phyloP scores from a whole-genome alignment of 2,113 vertebrate genomes.

The Leiothrix lutea region DNA sequence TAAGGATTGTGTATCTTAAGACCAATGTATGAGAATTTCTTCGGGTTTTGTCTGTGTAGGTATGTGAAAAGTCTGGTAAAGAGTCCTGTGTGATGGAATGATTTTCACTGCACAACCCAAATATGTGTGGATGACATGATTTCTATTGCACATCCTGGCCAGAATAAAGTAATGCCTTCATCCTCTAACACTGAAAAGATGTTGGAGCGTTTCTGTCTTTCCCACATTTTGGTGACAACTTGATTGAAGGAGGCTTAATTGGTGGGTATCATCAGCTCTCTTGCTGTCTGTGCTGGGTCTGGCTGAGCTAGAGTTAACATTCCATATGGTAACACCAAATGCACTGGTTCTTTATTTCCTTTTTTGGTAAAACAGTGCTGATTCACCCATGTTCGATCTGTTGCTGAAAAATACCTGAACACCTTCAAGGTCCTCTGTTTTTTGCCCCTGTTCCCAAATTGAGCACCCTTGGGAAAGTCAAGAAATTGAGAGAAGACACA shows the following conservation, averaged over 20 bases:
- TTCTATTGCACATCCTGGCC: background rate
- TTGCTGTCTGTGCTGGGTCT: background rate
- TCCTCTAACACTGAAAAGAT: background rate
- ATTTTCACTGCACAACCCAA: background rate
- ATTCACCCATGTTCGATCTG: background rate
- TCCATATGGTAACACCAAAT: background rate
- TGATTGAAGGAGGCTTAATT: background rate
- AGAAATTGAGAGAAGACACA: background rate
- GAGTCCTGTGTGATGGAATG: background rate
- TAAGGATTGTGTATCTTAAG: background rate
- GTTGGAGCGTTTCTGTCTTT: background rate
- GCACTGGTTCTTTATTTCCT: background rate
- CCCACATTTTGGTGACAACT: background rate
- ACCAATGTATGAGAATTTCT: background rate
- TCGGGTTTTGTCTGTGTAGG: background rate
- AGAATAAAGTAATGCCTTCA: background rate
- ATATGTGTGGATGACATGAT: background rate
- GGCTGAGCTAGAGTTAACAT: background rate
- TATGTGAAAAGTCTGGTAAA: background rate
- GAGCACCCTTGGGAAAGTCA: background rate
- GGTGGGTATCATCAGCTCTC: background rate
- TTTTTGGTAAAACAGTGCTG: background rate
- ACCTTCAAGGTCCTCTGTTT: background rate
- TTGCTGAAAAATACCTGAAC: background rate
- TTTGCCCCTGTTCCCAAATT: background rate